Evolutionary conservation across 2,888 invertebrate genomes (phyloP), one percentile per base, ranked within the genome.

Genomic region (Cheilosia vulpina): DNA sequence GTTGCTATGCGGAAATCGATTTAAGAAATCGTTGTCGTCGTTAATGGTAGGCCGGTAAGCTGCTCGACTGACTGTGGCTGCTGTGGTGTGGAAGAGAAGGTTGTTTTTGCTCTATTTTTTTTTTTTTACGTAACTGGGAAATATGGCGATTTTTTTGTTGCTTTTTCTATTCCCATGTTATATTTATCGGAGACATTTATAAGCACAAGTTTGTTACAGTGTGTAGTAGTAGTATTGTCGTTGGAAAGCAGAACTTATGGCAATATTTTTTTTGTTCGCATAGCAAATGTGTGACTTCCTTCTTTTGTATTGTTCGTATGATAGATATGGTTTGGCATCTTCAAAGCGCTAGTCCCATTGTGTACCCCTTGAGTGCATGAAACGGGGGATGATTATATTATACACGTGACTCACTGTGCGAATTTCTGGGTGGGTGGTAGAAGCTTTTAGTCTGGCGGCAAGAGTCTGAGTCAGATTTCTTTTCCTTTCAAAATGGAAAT

Each of bases 1-100:
- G 89, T 89, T 88, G 87, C 89, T 87, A 88, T 87, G 88, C 88
- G 89, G 89, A 88, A 88, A 88, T 79, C 85, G 77, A 81, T 87
- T 85, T 87, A 85, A 78, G 82, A 83, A 81, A 78, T 85, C 57
- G 80, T 69, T 84, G 87, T 85, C 82, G 73, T 87, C 77, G 80
- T 76, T 66, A 21, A 38, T 53, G 65, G 53, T 62, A 50, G 53
- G 66, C 68, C 34, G 41, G 63, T 45, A 31, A 58, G 47, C 19
- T 34, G 47, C 27, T 45, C 43, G 31, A n/a, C 21, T 63, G 58
- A n/a, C 27, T 65, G 34, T 34, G 58, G 60, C 38, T 13, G 41
- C 17, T 43, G n/a, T 71, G 50, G 45, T 27, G 17, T 63, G 43
- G 57, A 69, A 81, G 65, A 71, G 63, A 76, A 45, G 75, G 52